phyloP scores from a whole-genome alignment of 2,888 invertebrate genomes.

The Coenonympha glycerion region DNA sequence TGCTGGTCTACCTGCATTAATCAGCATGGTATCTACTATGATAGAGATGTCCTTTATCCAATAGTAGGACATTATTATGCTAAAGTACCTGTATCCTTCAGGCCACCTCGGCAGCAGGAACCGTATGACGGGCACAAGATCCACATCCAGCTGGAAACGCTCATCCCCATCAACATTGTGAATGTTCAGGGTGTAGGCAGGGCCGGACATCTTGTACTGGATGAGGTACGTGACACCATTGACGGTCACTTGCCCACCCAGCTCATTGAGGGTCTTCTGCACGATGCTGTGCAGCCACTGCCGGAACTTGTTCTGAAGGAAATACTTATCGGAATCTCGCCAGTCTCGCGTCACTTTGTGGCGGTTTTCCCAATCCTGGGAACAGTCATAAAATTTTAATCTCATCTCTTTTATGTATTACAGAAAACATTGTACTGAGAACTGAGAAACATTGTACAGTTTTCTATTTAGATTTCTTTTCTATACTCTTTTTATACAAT shows the following conservation, averaged over 20 bases:
- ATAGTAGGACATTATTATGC: no score
- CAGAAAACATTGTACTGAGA: no score
- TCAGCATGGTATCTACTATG: no score
- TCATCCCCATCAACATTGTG: conserved; percentile 37
- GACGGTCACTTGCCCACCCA: conserved; percentile 45
- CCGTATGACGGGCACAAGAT: conserved; percentile 72
- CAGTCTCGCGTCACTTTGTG: conserved; percentile 58
- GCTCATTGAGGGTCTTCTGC: conserved; percentile 55
- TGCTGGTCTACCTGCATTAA: no score
- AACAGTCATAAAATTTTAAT: background rate
- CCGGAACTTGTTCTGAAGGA: conserved; percentile 66
- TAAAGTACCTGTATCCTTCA: conserved; percentile 46
- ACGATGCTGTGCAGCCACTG: conserved; percentile 74
- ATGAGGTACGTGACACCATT: conserved; percentile 48
- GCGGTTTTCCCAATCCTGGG: conserved; percentile 48
- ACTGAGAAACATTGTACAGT: no score
- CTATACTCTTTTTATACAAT: no score
- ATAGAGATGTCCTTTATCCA: no score
- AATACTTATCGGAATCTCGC: conserved; percentile 62
- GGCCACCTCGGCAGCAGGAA: conserved; percentile 63
- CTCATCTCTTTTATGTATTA: no score
- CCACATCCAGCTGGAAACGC: conserved; percentile 59
- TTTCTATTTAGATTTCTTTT: no score
- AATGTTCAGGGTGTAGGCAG: conserved; percentile 73
- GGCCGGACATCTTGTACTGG: conserved; percentile 61